Percentiles rank a stretch among this genome's conserved stretches.
These are phyloP conservation scores for Athetis lepigone DNA, from an alignment of 2,888 invertebrate genomes.

Conservation along the genomic window DNA sequence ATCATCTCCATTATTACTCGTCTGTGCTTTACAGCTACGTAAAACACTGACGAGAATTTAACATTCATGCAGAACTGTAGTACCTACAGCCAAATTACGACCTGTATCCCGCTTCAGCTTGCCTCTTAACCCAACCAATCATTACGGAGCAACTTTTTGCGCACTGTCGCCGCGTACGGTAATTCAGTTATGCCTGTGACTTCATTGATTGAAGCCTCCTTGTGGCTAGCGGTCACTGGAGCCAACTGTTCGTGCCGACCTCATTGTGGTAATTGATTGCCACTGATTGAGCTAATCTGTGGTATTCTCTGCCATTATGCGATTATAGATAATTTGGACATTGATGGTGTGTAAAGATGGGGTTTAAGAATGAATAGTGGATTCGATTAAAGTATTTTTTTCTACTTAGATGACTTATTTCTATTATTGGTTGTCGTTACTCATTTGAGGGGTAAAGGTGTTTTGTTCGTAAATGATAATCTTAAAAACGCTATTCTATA, in stretches of 20 bases:
- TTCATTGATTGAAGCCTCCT: constrained; percentile 69
- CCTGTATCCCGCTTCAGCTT: constrained; percentile 27
- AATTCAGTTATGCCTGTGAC: constrained; percentile 72
- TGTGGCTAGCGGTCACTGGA: constrained; percentile 61
- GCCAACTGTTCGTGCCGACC: constrained; percentile 54
- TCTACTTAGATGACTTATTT: too few relatives aligned
- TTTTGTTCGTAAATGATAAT: too few relatives aligned
- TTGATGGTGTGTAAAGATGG: constrained; percentile 13
- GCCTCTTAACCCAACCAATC: constrained; percentile 43
- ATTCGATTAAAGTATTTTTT: constrained; percentile 12
- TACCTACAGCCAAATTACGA: neutral
- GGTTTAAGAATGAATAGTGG: neutral
- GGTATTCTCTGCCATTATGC: constrained; percentile 39
- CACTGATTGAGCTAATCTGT: constrained; percentile 27
- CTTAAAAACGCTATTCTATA: too few relatives aligned
- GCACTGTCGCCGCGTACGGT: constrained; percentile 62
- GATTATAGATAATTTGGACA: constrained; percentile 39
- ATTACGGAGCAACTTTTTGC: constrained; percentile 69
- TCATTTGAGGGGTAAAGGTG: too few relatives aligned
- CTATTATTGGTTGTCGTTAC: too few relatives aligned
- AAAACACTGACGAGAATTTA: too few relatives aligned
- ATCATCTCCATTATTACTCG: too few relatives aligned
- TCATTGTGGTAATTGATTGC: constrained; percentile 54
- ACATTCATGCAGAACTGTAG: neutral
- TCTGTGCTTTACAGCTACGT: too few relatives aligned